phyloP scores from a whole-genome alignment of 2,797 vertebrate species.

The Mallotus villosus region DNA sequence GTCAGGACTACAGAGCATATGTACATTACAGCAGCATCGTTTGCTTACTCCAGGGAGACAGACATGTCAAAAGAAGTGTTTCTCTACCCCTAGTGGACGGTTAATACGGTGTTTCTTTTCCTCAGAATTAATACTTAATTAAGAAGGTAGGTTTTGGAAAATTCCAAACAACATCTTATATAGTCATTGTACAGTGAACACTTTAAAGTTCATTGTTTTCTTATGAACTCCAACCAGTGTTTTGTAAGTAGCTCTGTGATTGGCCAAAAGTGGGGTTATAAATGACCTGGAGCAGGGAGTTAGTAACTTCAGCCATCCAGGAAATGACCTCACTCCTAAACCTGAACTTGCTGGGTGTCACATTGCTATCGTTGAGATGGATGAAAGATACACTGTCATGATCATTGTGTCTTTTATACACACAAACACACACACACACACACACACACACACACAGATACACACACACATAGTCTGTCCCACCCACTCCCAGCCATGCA shows the following conservation, averaged over 20 bases:
- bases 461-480: neutral
- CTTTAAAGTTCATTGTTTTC: no score
- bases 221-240: no score
- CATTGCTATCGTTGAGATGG: constrained; percentile 18
- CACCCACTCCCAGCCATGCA: neutral
- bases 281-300: constrained; percentile 26
- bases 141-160: no score
- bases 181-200: no score
- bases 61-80: no score
- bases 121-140: no score
- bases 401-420: constrained; percentile 26
- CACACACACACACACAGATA: neutral
- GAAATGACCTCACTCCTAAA: constrained; percentile 53
- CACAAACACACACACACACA: neutral
- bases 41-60: no score
- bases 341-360: constrained; percentile 35
- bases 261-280: constrained; percentile 25
- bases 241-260: constrained; percentile 7
- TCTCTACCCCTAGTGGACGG: no score
- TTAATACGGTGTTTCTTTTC: no score
- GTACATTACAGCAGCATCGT: no score
- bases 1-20: no score
- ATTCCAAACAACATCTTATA: no score
- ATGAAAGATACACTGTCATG: constrained; percentile 18
- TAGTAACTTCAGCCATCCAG: constrained; percentile 41